Conservation (phyloP, 2,113 vertebrate genomes). For the Rhea americana region DNA sequence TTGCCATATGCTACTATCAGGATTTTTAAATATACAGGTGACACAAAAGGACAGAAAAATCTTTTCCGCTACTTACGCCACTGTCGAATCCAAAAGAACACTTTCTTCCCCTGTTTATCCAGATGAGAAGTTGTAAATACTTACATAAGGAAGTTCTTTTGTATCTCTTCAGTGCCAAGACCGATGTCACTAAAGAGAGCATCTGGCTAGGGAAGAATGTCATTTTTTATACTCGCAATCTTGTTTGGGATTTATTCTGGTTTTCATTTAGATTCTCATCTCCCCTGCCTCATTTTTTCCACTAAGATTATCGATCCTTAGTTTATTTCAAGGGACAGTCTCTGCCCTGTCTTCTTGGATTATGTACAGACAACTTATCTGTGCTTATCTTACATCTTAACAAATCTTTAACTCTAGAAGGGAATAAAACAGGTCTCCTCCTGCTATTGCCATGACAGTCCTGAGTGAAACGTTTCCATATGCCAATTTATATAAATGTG, state of each 20-base stretch:
- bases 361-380: background rate
- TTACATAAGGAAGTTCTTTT: background rate
- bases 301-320: background rate
- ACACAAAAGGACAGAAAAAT: background rate
- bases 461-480: background rate
- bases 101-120: background rate
- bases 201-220: background rate
- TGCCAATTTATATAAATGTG: background rate
- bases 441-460: background rate
- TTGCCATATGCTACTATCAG: background rate
- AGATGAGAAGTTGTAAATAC: background rate
- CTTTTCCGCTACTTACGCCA: background rate
- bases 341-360: background rate
- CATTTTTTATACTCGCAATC: background rate
- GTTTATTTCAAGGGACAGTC: background rate
- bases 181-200: background rate
- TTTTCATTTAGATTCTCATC: conserved; percentile 10
- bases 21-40: background rate
- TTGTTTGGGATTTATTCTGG: background rate
- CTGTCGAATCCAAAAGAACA: background rate
- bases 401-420: background rate
- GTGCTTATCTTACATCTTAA: background rate
- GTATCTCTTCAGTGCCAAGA: background rate
- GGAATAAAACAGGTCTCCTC: background rate
- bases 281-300: background rate